Evolutionary conservation across 1,140 invertebrate genomes (phyloP).

Genomic region (Diplogasteroides magnus): DNA sequence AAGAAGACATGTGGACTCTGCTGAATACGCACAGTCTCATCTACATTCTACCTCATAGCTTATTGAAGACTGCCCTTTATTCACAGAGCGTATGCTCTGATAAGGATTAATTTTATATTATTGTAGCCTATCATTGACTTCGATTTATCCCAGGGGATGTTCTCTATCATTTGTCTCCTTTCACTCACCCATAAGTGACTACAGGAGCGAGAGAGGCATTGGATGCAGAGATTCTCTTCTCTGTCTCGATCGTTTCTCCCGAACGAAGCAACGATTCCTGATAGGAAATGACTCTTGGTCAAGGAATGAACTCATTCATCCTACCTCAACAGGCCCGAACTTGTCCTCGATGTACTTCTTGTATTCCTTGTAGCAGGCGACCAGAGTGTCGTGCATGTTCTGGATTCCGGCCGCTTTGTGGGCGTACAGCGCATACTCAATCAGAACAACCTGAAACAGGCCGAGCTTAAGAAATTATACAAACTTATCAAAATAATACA

Average conservation of each 20-base stretch:
- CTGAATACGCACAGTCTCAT: no score
- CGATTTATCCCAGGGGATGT: no score
- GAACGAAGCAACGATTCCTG: neutral
- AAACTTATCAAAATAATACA: neutral
- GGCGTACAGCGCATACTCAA: neutral
- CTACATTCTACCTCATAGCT: no score
- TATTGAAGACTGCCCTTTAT: no score
- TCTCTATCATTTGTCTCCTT: no score
- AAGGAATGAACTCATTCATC: neutral
- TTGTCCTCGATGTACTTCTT: neutral
- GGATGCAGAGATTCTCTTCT: neutral
- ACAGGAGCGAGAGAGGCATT: no score
- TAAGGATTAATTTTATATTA: no score
- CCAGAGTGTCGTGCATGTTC: neutral
- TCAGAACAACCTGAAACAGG: neutral
- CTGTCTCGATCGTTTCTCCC: neutral
- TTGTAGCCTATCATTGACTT: no score
- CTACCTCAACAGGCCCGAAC: neutral
- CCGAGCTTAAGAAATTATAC: no score
- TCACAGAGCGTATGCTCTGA: no score
- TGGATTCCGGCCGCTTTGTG: neutral
- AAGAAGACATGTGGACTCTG: no score
- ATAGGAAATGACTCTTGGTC: neutral
- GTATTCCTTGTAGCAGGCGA: neutral
- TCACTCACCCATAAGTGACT: no score